Conservation (phyloP, 2,888 invertebrate genomes). For the Drosophila robusta region DNA sequence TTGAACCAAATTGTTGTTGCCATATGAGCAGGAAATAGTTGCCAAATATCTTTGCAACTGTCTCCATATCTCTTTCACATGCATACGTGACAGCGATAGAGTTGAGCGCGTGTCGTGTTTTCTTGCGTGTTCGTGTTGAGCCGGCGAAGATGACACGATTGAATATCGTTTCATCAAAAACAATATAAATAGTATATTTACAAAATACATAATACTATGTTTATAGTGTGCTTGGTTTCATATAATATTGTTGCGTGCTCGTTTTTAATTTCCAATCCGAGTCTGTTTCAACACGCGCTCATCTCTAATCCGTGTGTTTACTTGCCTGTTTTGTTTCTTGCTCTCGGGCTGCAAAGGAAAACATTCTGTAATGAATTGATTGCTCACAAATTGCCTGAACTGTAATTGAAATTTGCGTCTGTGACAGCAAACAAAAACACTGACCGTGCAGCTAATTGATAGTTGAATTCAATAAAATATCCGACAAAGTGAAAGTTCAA, state of each 20-base stretch:
- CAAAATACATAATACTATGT: too few species aligned
- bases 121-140: background rate
- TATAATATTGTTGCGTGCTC: too few species aligned
- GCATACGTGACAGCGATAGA: background rate
- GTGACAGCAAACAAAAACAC: constrained; percentile 14
- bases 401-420: constrained; percentile 57
- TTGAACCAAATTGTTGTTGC: constrained; percentile 62
- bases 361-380: constrained; percentile 56
- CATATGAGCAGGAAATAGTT: constrained; percentile 42
- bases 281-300: background rate
- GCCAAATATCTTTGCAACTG: constrained; percentile 23
- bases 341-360: constrained; percentile 21
- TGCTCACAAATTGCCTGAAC: constrained; percentile 35
- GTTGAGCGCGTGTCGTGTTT: constrained; percentile 10
- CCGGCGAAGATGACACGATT: too few species aligned
- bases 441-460: constrained; percentile 50
- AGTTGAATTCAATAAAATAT: constrained; percentile 21
- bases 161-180: too few species aligned
- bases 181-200: too few species aligned
- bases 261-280: too few species aligned
- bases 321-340: constrained; percentile 8
- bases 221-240: too few species aligned
- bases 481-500: background rate
- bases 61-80: constrained; percentile 1
- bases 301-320: background rate